Base-by-base conservation (phyloP, 2,113 vertebrate genomes). In the Brachyhypopomus gauderio region DNA sequence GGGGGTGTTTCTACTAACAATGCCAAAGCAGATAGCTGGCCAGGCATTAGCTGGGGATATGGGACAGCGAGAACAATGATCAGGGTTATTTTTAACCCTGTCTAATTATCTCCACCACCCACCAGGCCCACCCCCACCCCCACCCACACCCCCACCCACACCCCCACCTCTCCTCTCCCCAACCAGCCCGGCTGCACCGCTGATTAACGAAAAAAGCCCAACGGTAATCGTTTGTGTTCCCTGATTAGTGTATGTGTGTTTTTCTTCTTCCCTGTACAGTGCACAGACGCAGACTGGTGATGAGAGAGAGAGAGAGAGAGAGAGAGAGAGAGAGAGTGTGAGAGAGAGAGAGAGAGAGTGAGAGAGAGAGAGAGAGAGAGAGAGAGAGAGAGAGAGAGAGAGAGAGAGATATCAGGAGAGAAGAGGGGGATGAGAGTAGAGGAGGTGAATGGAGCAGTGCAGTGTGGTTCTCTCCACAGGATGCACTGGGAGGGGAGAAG, bases 181-280 rank as follows among this genome's bases (percentile, higher is more conserved):
- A 59, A 41, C 72, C 55, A 20, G 63, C 81, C 79, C 72, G 27
- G 76, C 79, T 67, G 62, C 69, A 69, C 55, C 58, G 60, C 58
- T 89, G 85, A 89, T 89, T 85, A 75, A 86, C 86, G 84, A 86
- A 85, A 85, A 85, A 86, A 85, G 75, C 82, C 81, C 80, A 79
- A 75, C 36, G 78, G 78, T 81, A 83, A 87, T 87, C 80, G 55
- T 85, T 85, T 89, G 86, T 82, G 86, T 88, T 83, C 78, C 80
- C 84, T 84, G 84, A 84, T 70, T 84, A 78, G 79, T 55, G 69
- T 81, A 74, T 81, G 77, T 69, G 25, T 55, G 6, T 55, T 64
- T 20, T 34, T 30, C 67, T 67, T 30, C 34, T 38, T 41, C 19
- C 30, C 30, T 81, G 72, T 67, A 63, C 60, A 30, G 25, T 25